Conservation (phyloP, 2,113 vertebrate genomes). For the Istiophorus platypterus region DNA sequence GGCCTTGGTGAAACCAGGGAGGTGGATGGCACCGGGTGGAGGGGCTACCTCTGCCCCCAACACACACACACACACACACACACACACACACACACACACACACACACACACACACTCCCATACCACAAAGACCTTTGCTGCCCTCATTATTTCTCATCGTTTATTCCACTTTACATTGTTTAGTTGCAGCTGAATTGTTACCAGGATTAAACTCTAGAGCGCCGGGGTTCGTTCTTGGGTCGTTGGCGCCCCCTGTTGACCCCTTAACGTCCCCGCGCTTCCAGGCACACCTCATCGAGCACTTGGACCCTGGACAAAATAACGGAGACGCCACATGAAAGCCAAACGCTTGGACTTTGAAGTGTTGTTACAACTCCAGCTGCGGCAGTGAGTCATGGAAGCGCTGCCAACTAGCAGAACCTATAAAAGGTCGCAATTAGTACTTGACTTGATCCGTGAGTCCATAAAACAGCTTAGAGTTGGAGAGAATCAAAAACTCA, state of each 20-base stretch:
- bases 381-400: conserved; percentile 25
- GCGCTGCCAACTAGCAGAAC: not conserved
- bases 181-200: not conserved
- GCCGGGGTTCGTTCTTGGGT: not conserved
- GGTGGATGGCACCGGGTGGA: conserved; percentile 46
- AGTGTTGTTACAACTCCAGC: conserved; percentile 40
- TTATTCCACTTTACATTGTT: not conserved
- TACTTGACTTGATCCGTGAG: conserved; percentile 3
- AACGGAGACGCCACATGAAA: conserved; percentile 41
- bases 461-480: conserved; percentile 21
- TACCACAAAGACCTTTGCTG: not conserved
- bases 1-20: conserved; percentile 41
- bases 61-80: conserved; percentile 17
- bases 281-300: not conserved
- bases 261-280: not conserved
- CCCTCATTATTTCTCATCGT: conserved; percentile 1
- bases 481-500: too few species aligned
- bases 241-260: conserved; percentile 53
- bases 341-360: conserved; percentile 36
- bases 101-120: not conserved
- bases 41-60: not conserved
- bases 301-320: not conserved
- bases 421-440: conserved; percentile 18
- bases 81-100: not conserved
- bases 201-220: not conserved